phyloP scores from a whole-genome alignment of 2,888 invertebrate genomes.

The Eulithis testata region DNA sequence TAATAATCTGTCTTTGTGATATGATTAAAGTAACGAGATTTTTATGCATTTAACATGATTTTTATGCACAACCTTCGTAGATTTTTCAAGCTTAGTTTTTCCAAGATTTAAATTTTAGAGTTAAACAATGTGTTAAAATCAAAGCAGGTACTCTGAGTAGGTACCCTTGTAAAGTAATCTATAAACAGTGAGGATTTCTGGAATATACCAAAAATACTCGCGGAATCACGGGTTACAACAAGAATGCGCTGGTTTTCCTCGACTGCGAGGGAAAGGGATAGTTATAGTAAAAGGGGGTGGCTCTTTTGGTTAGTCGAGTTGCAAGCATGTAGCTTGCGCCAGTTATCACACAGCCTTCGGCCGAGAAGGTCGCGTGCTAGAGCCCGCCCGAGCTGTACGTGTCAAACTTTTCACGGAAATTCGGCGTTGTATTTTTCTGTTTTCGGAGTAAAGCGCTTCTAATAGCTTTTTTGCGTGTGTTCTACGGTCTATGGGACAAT shows the following conservation, averaged over 20 bases:
- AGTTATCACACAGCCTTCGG: conserved; percentile 63
- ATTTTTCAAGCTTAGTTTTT: too few relatives aligned
- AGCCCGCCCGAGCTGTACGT: conserved; percentile 45
- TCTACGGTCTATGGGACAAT: conserved; percentile 63
- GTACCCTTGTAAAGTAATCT: conserved; percentile 4
- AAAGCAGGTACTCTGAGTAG: too few relatives aligned
- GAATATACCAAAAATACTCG: background rate
- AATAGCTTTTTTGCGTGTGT: conserved; percentile 79
- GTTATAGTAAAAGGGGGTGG: conserved; percentile 69
- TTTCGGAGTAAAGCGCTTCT: conserved; percentile 63
- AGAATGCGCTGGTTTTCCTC: conserved; percentile 53
- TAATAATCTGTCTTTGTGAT: background rate
- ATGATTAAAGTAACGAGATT: too few relatives aligned
- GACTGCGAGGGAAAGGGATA: conserved; percentile 59
- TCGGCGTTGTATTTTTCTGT: conserved; percentile 63
- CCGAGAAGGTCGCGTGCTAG: conserved; percentile 56
- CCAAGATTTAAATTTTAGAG: too few relatives aligned
- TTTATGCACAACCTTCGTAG: too few relatives aligned
- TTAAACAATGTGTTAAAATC: too few relatives aligned
- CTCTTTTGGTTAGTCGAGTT: conserved; percentile 56
- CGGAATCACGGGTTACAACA: conserved; percentile 47
- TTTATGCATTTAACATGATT: too few relatives aligned
- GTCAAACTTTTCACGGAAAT: conserved; percentile 79
- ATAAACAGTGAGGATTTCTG: background rate
- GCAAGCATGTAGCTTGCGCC: conserved; percentile 60